These are phyloP conservation scores for Empidonax traillii DNA, from an alignment of 2,113 vertebrate species.

Conservation along the genomic window DNA sequence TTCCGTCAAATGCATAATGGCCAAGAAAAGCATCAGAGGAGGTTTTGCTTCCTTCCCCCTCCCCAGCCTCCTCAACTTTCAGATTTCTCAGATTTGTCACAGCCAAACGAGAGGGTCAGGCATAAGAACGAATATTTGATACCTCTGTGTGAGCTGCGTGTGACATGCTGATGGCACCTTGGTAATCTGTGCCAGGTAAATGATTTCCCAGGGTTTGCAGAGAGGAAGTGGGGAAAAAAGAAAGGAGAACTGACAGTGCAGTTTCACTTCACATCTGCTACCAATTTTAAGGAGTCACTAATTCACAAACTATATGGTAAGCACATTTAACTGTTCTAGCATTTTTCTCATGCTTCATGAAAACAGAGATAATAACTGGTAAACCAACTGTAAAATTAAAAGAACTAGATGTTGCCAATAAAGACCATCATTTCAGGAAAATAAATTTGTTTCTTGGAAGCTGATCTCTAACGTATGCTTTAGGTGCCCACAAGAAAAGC, in stretches of 20 bases:
- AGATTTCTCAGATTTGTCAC: conserved; percentile 43
- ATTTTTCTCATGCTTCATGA: conserved; percentile 80
- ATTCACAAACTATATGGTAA: conserved; percentile 77
- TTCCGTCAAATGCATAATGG: conserved; percentile 47
- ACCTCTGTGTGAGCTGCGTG: neutral
- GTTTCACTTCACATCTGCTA: conserved; percentile 56
- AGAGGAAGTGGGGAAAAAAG: neutral
- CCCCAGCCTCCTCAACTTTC: neutral
- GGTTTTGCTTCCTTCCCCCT: neutral
- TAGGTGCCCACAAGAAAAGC: conserved; percentile 77
- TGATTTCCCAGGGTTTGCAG: neutral
- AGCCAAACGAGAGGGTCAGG: conserved; percentile 2
- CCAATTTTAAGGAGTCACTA: conserved; percentile 72
- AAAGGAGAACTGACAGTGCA: conserved; percentile 35
- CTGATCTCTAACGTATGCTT: conserved; percentile 73
- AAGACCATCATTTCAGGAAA: conserved; percentile 81
- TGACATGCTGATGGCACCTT: neutral
- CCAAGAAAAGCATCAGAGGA: neutral
- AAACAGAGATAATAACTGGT: conserved; percentile 84
- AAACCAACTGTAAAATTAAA: conserved; percentile 87
- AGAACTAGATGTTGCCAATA: conserved; percentile 84
- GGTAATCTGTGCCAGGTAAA: conserved; percentile 8
- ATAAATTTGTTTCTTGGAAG: conserved; percentile 83
- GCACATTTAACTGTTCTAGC: conserved; percentile 76
- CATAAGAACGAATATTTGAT: conserved; percentile 18